Evolutionary conservation across 2,888 invertebrate genomes (phyloP).

Genomic region (Xestia xanthographa): DNA sequence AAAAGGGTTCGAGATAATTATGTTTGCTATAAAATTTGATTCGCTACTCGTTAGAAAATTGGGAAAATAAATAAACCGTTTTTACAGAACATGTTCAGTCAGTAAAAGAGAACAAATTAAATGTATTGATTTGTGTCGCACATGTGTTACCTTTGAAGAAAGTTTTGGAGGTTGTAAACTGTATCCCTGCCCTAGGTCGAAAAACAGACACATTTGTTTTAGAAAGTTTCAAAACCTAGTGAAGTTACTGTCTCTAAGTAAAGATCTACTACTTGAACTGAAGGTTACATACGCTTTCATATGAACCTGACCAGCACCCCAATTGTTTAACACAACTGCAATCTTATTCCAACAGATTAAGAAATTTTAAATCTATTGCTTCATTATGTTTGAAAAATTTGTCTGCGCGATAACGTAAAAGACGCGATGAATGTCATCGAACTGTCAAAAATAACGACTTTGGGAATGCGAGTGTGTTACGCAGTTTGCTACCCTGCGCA

Average conservation of each 20-base stretch:
- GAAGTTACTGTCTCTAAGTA: background rate
- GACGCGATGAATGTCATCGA: background rate
- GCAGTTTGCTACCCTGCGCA: background rate
- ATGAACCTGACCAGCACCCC: background rate
- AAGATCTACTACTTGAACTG: slow-evolving; percentile 2
- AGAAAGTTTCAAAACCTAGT: background rate
- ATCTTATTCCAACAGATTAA: background rate
- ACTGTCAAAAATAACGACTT: background rate
- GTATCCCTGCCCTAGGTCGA: background rate
- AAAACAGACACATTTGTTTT: slow-evolving; percentile 5
- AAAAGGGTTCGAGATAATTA: slow-evolving; percentile 37
- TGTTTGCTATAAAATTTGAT: slow-evolving; percentile 14
- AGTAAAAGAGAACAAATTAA: background rate
- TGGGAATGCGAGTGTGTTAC: background rate
- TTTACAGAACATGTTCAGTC: background rate
- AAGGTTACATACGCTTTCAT: background rate
- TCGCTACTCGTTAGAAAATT: slow-evolving; percentile 8
- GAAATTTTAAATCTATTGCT: background rate
- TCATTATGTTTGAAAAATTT: background rate
- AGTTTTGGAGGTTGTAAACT: background rate
- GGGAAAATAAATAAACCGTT: background rate
- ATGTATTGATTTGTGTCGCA: background rate
- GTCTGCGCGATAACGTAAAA: background rate
- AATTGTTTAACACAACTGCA: background rate
- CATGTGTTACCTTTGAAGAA: background rate